Evolutionary conservation across 1,140 invertebrate genomes (phyloP).

Genomic region (Maconellicoccus hirsutus): DNA sequence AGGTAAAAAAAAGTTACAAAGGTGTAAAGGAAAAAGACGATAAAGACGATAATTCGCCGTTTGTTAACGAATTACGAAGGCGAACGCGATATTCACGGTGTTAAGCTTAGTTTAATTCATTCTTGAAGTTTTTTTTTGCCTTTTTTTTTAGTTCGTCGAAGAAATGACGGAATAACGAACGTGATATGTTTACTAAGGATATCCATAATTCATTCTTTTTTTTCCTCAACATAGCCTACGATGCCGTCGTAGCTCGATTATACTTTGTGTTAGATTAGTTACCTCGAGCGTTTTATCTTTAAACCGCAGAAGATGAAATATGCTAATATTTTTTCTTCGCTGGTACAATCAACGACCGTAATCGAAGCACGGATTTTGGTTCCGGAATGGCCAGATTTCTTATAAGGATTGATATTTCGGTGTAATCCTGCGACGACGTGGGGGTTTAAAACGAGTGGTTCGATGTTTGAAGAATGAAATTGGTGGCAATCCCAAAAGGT

Average conservation of each 20-base stretch:
- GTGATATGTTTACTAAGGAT: constrained; percentile 4
- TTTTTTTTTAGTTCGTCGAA: neutral
- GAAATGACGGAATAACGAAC: constrained; percentile 8
- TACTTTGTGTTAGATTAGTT: neutral
- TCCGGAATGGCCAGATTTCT: no score
- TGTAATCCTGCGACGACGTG: no score
- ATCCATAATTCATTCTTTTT: constrained; percentile 2
- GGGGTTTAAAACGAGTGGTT: no score
- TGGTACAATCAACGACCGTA: no score
- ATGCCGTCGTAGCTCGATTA: neutral
- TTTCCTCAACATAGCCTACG: neutral
- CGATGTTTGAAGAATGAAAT: no score
- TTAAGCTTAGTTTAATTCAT: neutral
- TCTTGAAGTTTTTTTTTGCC: neutral
- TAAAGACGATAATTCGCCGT: neutral
- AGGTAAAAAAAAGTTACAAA: neutral
- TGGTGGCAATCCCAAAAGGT: no score
- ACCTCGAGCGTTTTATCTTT: constrained; percentile 3
- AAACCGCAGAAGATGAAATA: constrained; percentile 8
- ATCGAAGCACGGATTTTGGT: no score
- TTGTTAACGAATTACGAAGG: neutral
- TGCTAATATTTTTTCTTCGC: neutral
- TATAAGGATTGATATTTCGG: no score
- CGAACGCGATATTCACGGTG: neutral
- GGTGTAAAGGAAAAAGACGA: neutral